Evolutionary conservation across 2,797 vertebrate genomes (phyloP), one percentile per base, ranked within the genome.

Genomic region (Pachyuromys duprasi): DNA sequence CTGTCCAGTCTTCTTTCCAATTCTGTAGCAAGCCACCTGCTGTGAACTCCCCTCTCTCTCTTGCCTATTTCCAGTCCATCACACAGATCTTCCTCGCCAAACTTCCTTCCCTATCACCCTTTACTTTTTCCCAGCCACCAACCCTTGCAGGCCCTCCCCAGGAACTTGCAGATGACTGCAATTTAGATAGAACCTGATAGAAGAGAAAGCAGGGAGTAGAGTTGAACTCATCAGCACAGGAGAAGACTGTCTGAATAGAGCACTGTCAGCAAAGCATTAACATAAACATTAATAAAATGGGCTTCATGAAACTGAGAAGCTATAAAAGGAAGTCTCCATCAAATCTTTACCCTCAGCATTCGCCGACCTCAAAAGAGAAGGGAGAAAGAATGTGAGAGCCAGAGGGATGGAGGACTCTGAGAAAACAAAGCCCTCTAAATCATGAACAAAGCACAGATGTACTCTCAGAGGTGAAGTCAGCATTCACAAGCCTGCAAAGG

Each of bases 51-150:
- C 15, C 4, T 31, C 12, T 24, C 15, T 20, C 39, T 2, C 26
- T 31, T 45, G 24, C 1, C 26, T 1, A 2, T 31, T 2, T 13
- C 36, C 8, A 18, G 8, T 65, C 39, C 5, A 12, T 31, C 9
- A 45, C 26, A 33, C 2, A 33, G 26, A 20, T 12, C 36, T 83
- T 42, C 7, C 14, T 63, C 39, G 45, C 39, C 26, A 45, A 45
- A 18, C 60, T 65, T 63, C 26, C 39, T 5, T 63, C 14, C 8
- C 26, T 8, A 5, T 11, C 60, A 63, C 17, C 63, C 26, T 6
- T 31, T 45, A 5, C 26, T 83, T 18, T 63, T 31, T 31, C 39
- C 17, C 17, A 31, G 39, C 6, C 17, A 2, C 8, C 60, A 33
- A 12, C 28, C 17, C 39, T 17, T 63, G 26, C 26, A 63, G 60